Evolutionary conservation across 2,113 vertebrate genomes (phyloP).

Genomic region (Heliornis fulica): DNA sequence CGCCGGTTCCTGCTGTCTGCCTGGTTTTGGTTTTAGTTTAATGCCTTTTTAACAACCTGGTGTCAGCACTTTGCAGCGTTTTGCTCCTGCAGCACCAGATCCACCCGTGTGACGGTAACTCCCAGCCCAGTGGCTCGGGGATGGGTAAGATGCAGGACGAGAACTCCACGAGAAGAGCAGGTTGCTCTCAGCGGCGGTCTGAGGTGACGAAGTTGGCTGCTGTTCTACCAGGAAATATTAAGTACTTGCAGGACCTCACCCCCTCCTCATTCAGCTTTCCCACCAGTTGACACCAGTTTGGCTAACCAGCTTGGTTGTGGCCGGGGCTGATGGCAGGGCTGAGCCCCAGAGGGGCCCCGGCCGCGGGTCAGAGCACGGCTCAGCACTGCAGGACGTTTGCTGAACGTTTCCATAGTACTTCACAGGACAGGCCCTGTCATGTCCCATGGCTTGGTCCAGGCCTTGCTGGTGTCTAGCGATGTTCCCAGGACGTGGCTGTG

Average conservation of each 20-base stretch:
- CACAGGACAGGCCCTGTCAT: rapidly evolving
- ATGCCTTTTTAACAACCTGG: rapidly evolving
- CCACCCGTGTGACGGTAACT: rapidly evolving
- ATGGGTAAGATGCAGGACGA: not conserved
- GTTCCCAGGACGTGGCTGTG: rapidly evolving
- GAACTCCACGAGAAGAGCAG: rapidly evolving
- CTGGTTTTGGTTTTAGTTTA: not conserved
- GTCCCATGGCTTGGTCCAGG: rapidly evolving
- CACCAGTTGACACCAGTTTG: rapidly evolving
- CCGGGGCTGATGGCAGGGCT: not conserved
- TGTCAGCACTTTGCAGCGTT: no score
- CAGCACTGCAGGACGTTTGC: not conserved
- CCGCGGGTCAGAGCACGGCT: rapidly evolving
- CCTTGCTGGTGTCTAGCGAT: not conserved
- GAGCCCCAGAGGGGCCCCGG: not conserved
- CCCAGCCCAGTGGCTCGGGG: not conserved
- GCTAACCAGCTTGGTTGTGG: not conserved
- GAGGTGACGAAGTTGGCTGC: not conserved
- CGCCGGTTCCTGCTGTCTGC: not conserved
- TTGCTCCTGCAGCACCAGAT: not conserved
- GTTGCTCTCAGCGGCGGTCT: not conserved
- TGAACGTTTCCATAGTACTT: no score
- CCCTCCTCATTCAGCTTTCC: rapidly evolving
- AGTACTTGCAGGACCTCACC: not conserved
- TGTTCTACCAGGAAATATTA: not conserved